Evolutionary conservation across 2,113 vertebrate species (phyloP).

Genomic region (Bucco capensis): DNA sequence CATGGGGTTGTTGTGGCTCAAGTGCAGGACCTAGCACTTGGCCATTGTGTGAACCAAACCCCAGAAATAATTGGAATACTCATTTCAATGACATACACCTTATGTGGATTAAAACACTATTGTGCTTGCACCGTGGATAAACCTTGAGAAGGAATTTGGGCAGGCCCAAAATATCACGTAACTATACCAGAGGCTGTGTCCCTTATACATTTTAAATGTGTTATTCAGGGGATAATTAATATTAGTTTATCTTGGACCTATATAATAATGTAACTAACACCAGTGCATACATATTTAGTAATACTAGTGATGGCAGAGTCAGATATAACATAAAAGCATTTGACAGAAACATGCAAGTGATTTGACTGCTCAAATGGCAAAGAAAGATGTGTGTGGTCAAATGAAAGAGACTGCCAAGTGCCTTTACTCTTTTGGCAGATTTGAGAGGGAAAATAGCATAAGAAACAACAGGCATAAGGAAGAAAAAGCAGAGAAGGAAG

Average conservation of each 20-base stretch:
- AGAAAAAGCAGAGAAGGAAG: background rate
- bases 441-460: background rate
- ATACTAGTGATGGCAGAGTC: background rate
- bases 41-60: background rate
- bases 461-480: background rate
- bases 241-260: background rate
- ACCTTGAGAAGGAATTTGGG: background rate
- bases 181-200: background rate
- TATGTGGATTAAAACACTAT: background rate
- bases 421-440: background rate
- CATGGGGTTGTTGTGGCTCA: too few species aligned
- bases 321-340: background rate
- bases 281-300: background rate
- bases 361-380: background rate
- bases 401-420: background rate
- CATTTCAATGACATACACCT: background rate
- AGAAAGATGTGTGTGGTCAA: background rate
- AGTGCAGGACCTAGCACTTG: too few species aligned
- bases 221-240: background rate
- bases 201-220: background rate
- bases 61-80: background rate
- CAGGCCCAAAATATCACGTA: background rate
- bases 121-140: background rate
- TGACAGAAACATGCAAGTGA: rapidly evolving
- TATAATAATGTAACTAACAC: background rate